Evolutionary conservation across 1,140 invertebrate genomes (phyloP).

Genomic region (Diachasmimorpha longicaudata): DNA sequence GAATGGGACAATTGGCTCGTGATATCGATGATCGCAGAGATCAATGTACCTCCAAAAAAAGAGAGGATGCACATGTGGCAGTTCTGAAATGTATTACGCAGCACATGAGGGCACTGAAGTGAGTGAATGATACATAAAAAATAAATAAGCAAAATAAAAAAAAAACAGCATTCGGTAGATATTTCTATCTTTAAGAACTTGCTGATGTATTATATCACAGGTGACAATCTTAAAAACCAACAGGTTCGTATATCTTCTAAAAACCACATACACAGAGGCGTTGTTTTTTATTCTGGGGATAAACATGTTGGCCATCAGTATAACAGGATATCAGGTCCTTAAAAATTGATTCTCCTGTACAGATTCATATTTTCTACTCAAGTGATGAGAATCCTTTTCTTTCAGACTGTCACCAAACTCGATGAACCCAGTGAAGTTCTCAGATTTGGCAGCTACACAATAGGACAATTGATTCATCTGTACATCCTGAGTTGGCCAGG

Average conservation of each 20-base stretch:
- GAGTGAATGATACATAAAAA: too few relatives aligned
- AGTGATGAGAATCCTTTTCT: not conserved
- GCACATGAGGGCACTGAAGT: not conserved
- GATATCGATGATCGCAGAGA: not conserved
- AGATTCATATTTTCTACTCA: not conserved
- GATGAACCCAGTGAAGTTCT: not conserved
- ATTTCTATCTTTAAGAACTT: too few relatives aligned
- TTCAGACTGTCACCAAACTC: not conserved
- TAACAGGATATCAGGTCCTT: not conserved
- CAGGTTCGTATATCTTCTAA: not conserved
- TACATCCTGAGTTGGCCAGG: not conserved
- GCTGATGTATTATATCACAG: too few relatives aligned
- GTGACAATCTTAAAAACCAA: not conserved
- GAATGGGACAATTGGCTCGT: not conserved
- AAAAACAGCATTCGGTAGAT: too few relatives aligned
- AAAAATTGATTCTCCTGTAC: not conserved
- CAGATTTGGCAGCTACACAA: not conserved
- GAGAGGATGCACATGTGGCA: not conserved
- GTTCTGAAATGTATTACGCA: not conserved
- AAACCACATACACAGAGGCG: not conserved
- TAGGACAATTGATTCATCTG: not conserved
- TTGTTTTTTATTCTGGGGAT: not conserved
- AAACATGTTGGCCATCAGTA: not conserved
- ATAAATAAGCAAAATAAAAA: too few relatives aligned
- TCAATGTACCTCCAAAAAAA: not conserved